A percentile compares a stretch with the other conserved stretches of the same genome.
These are phyloP conservation scores for Apamea monoglypha DNA, from an alignment of 2,888 invertebrate species.

Conservation along the genomic window DNA sequence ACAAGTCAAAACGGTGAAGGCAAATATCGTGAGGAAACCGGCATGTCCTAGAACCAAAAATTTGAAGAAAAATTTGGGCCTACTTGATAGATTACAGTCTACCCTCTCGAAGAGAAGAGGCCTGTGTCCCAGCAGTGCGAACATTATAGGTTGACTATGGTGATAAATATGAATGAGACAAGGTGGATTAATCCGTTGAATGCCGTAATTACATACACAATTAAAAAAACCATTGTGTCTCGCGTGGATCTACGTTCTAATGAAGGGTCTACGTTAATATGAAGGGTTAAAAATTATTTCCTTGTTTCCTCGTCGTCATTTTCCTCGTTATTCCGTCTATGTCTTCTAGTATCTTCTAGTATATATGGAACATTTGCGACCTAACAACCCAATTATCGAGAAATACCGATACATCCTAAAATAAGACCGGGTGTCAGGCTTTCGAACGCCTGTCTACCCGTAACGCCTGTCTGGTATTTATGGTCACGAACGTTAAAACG, in stretches of 20 bases:
- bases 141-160: neutral
- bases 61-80: neutral
- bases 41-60: neutral
- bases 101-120: neutral
- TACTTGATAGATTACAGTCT: neutral
- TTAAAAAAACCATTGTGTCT: too few species aligned
- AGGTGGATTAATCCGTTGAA: neutral
- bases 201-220: too few species aligned
- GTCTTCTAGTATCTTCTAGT: neutral
- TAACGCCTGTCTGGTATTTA: slow-evolving; percentile 5
- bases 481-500: neutral
- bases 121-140: neutral
- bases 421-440: neutral
- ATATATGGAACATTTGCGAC: neutral
- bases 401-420: neutral
- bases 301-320: neutral
- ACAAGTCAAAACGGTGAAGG: too few species aligned
- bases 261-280: too few species aligned
- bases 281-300: neutral
- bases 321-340: neutral
- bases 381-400: neutral
- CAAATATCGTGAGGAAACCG: too few species aligned
- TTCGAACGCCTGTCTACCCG: neutral
- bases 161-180: neutral
- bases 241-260: too few species aligned